Evolutionary conservation across 2,888 invertebrate genomes (phyloP).

Genomic region (Oasisia sp.): DNA sequence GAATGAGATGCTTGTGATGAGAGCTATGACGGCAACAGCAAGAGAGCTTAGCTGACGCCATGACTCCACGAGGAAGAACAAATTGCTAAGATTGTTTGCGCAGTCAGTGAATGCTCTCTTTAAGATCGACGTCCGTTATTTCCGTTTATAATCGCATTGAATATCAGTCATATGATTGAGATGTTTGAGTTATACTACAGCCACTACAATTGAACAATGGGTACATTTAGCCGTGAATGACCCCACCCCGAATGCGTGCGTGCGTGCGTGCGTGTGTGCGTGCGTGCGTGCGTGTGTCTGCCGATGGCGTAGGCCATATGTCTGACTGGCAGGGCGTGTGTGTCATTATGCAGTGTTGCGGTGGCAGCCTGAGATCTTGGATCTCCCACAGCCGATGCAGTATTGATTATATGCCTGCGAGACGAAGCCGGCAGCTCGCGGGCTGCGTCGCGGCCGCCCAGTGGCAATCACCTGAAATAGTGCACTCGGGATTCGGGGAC

Average conservation of each 20-base stretch:
- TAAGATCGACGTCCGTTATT: no score
- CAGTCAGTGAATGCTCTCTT: background rate
- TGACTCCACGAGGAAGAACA: no score
- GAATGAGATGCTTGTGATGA: no score
- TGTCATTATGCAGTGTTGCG: background rate
- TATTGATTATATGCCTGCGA: background rate
- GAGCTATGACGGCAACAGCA: no score
- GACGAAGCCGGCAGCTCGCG: background rate
- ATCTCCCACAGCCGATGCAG: background rate
- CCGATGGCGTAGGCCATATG: background rate
- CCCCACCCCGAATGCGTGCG: background rate
- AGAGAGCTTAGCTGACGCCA: no score
- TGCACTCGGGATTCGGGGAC: background rate
- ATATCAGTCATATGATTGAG: background rate
- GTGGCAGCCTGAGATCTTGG: background rate
- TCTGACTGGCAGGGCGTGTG: background rate
- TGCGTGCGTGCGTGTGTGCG: background rate
- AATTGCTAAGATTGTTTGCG: background rate
- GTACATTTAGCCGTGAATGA: background rate
- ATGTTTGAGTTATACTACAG: background rate
- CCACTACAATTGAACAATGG: background rate
- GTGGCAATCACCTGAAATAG: slow-evolving; percentile 17
- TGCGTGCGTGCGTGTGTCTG: background rate
- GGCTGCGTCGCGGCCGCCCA: background rate
- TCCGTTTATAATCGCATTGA: background rate